phyloP scores from a whole-genome alignment of 2,797 vertebrate genomes.

The Mareca penelope region DNA sequence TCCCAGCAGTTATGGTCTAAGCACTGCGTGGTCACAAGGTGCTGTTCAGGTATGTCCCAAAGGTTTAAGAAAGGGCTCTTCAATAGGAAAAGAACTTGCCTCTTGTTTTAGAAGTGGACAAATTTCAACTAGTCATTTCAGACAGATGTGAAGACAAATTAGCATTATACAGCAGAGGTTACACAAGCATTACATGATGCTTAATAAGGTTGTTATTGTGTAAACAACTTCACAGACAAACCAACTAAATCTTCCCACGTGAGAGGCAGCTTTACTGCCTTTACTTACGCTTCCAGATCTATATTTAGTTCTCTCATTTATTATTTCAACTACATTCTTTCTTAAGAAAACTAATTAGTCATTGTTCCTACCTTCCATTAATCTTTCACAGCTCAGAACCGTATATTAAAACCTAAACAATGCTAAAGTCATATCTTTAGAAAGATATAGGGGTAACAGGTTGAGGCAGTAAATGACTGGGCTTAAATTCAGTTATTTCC shows the following conservation, averaged over 20 bases:
- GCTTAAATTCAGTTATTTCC: constrained; percentile 29
- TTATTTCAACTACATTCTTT: constrained; percentile 8
- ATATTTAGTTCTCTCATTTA: background rate
- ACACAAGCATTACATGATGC: accelerated
- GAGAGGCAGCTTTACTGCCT: background rate
- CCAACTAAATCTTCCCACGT: background rate
- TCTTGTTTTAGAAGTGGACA: background rate
- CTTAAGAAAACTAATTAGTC: constrained; percentile 4
- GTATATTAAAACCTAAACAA: background rate
- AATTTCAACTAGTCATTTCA: background rate
- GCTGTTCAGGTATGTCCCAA: background rate
- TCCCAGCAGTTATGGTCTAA: accelerated
- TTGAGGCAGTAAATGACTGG: background rate
- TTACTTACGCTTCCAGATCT: background rate
- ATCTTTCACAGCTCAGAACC: background rate
- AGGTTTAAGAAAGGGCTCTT: background rate
- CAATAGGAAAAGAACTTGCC: background rate
- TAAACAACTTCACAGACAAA: background rate
- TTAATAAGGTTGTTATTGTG: background rate
- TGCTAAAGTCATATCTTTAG: background rate
- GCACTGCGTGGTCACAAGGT: accelerated
- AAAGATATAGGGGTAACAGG: background rate
- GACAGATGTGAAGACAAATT: background rate
- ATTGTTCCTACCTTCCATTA: background rate
- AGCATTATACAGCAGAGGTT: background rate